These are phyloP conservation scores for Macrosoma leucophasiata DNA, from an alignment of 2,888 invertebrate genomes.

Conservation along the genomic window DNA sequence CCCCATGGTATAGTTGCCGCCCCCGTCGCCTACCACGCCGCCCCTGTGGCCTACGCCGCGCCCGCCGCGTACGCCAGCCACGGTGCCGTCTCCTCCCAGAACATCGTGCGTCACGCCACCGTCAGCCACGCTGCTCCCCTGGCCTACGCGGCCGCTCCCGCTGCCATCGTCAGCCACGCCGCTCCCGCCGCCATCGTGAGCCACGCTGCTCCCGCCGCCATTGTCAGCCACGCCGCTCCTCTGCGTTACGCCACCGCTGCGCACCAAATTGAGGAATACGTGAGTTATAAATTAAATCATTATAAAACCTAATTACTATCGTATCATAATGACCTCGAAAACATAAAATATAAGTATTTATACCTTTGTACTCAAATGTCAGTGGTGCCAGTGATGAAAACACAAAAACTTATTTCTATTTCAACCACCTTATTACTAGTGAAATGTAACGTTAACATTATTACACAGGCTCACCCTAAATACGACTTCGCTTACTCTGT, in stretches of 20 bases:
- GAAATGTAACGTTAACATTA: too few species aligned
- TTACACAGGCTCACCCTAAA: slow-evolving; percentile 19
- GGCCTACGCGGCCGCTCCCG: slow-evolving; percentile 31
- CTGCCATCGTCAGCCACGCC: slow-evolving; percentile 30
- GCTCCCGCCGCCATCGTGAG: slow-evolving; percentile 34
- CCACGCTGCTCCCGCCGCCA: slow-evolving; percentile 25
- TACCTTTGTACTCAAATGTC: too few species aligned
- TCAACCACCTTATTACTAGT: too few species aligned
- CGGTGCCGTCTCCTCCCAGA: slow-evolving; percentile 41
- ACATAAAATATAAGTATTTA: too few species aligned
- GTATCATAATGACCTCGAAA: too few species aligned
- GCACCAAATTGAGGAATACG: too few species aligned
- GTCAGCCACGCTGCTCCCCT: slow-evolving; percentile 35
- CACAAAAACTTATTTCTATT: too few species aligned
- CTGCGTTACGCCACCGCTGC: slow-evolving; percentile 6
- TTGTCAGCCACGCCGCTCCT: slow-evolving; percentile 37
- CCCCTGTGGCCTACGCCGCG: slow-evolving; percentile 25
- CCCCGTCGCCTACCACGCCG: slow-evolving; percentile 4
- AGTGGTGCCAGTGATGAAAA: too few species aligned
- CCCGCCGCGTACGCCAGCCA: slow-evolving; percentile 30
- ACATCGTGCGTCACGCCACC: slow-evolving; percentile 53
- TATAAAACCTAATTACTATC: too few species aligned
- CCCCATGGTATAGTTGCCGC: slow-evolving; percentile 36
- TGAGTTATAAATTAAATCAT: too few species aligned
- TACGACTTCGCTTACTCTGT: slow-evolving; percentile 34